These are phyloP conservation scores for Dufourea novaeangliae DNA, from an alignment of 1,140 invertebrate genomes.

Conservation along the genomic window DNA sequence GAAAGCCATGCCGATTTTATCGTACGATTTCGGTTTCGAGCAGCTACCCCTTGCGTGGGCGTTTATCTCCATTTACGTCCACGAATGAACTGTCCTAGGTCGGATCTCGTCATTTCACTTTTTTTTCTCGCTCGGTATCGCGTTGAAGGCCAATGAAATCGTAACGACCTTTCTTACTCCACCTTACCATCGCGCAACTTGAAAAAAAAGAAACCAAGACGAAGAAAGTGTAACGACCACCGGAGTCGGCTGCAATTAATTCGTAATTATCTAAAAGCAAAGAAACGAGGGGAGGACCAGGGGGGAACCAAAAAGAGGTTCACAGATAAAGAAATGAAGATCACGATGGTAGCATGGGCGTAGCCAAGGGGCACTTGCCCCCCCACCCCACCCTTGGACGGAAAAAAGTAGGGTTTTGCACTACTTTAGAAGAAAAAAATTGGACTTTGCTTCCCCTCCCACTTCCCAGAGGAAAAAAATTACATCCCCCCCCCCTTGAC, in stretches of 20 bases:
- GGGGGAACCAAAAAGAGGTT: too few species aligned
- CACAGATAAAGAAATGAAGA: too few species aligned
- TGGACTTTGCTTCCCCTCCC: too few species aligned
- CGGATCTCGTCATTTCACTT: not conserved
- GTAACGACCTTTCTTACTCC: constrained; percentile 15
- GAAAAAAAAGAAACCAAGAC: not conserved
- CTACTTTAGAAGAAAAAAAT: too few species aligned
- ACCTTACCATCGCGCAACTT: too few species aligned
- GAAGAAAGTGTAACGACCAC: not conserved
- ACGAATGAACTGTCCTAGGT: too few species aligned
- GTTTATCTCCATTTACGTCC: not conserved
- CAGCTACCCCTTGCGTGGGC: not conserved
- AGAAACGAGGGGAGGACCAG: not conserved
- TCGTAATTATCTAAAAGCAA: not conserved
- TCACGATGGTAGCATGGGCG: too few species aligned
- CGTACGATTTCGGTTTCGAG: not conserved
- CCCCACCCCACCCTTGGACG: too few species aligned
- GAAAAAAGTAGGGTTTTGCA: too few species aligned
- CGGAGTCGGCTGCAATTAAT: not conserved
- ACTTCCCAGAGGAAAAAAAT: too few species aligned
- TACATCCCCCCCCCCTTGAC: too few species aligned
- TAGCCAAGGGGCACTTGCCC: too few species aligned
- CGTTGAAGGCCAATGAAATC: constrained; percentile 13
- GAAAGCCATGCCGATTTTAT: not conserved
- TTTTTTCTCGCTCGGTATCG: not conserved